Evolutionary conservation across 2,888 invertebrate species (phyloP).

Genomic region (Erebia ligea): DNA sequence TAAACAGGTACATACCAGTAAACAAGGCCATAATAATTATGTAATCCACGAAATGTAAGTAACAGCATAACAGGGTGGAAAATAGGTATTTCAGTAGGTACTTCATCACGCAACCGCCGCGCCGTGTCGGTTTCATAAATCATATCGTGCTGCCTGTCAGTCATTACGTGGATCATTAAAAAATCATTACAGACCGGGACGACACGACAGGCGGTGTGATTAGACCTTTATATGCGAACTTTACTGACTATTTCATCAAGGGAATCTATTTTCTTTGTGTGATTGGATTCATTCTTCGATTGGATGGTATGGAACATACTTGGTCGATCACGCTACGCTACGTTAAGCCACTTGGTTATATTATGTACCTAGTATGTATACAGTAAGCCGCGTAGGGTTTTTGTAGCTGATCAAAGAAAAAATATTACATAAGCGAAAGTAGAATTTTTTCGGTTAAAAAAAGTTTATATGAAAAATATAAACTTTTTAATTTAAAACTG

Average conservation of each 20-base stretch:
- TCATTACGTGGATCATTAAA: slow-evolving; percentile 77
- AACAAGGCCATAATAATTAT: slow-evolving; percentile 41
- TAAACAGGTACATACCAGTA: slow-evolving; percentile 39
- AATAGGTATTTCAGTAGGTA: slow-evolving; percentile 35
- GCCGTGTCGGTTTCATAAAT: slow-evolving; percentile 61
- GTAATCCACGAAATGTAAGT: slow-evolving; percentile 39
- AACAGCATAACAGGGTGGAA: slow-evolving; percentile 36
- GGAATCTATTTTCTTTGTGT: slow-evolving; percentile 15
- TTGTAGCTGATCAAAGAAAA: no score
- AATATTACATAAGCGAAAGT: no score
- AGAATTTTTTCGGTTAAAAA: no score
- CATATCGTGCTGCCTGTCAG: slow-evolving; percentile 67
- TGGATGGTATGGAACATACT: neutral
- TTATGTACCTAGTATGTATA: no score
- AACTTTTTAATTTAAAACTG: no score
- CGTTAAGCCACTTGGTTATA: no score
- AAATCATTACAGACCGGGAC: slow-evolving; percentile 65
- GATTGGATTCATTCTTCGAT: neutral
- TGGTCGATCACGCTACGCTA: no score
- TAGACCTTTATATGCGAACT: slow-evolving; percentile 20
- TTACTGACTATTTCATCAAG: neutral
- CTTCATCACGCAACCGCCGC: slow-evolving; percentile 64
- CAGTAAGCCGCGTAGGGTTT: no score
- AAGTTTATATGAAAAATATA: no score
- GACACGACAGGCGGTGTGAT: slow-evolving; percentile 17